Base-by-base conservation (phyloP, 2,888 invertebrate genomes). In the Erynnis tages region DNA sequence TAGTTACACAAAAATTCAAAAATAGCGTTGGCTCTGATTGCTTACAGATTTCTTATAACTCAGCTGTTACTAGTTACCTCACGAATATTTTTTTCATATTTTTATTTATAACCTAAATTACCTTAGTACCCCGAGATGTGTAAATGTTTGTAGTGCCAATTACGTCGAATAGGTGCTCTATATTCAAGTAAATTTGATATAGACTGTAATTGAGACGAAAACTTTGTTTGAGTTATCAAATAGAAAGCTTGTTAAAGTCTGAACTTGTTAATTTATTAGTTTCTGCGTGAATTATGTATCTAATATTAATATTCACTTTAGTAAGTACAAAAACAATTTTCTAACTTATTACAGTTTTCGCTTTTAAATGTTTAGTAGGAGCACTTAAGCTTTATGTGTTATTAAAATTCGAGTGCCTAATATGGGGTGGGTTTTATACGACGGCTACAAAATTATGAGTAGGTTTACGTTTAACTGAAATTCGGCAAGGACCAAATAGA, bases 351-450 rank as follows among this genome's bases (percentile, higher is more conserved):
- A 35, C 19, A 10, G 10, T 2, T 6, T 35, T 17, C 19, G n/a
- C 10, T 19, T 32, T 4, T 35, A n/a, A 16, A 35, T 5, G 35
- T 35, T 19, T 35, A 35, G 1, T 13, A 13, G 29, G 43, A 8
- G 17, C 29, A 19, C 41, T 43, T 16, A 29, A 17, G 43, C 43
- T 43, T 41, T 43, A 43, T 43, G 43, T 43, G 43, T 29, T 43
- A 43, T 43, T 43, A 43, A 43, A 43, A 43, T 27, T 29, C 16
- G 11, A 17, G 29, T 43, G 17, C 8, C 43, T 43, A 27, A 10
- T 1, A 16, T 16, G 19, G 17, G 35, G 34, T 16, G 19, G 17
- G 35, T 19, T 30, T 41, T 43, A 43, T 30, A 7, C 4, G n/a
- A 41, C 21, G 16, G 29, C 29, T 29, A 30, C 29, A 43, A 43